phyloP scores from a whole-genome alignment of 2,113 vertebrate species.

The Chamaetylas fuelleborni region DNA sequence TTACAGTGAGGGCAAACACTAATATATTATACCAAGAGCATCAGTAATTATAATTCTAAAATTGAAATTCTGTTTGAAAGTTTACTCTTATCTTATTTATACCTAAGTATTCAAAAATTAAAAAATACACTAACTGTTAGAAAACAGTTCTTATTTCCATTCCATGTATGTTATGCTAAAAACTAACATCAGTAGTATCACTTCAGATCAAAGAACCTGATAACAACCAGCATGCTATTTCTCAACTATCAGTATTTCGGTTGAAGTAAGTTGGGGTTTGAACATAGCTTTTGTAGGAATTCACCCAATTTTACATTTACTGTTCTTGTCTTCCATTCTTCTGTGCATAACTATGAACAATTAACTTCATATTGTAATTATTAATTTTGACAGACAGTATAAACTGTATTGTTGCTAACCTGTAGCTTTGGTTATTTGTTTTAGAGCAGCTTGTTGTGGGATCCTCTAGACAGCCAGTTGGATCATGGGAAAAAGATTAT shows the following conservation, averaged over 20 bases:
- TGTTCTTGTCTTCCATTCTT: background rate
- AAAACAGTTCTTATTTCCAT: background rate
- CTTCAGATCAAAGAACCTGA: background rate
- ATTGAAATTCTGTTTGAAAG: background rate
- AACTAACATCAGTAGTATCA: background rate
- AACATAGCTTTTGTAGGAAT: background rate
- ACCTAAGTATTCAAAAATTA: background rate
- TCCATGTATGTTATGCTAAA: background rate
- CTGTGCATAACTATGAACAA: background rate
- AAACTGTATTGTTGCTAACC: background rate
- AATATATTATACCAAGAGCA: background rate
- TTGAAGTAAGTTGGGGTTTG: background rate
- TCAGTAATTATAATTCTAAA: background rate
- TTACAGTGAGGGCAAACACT: background rate
- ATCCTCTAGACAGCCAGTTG: conserved; percentile 73
- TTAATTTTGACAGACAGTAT: background rate
- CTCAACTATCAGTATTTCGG: background rate
- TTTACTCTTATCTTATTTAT: background rate
- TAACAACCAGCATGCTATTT: background rate
- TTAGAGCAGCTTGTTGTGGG: conserved; percentile 90
- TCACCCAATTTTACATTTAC: background rate
- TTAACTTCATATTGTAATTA: background rate
- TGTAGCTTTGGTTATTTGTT: conserved; percentile 35
- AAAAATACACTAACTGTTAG: background rate
- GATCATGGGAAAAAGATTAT: conserved; percentile 92